phyloP scores from a whole-genome alignment of 2,113 vertebrate genomes.

The Dermatemys mawii region DNA sequence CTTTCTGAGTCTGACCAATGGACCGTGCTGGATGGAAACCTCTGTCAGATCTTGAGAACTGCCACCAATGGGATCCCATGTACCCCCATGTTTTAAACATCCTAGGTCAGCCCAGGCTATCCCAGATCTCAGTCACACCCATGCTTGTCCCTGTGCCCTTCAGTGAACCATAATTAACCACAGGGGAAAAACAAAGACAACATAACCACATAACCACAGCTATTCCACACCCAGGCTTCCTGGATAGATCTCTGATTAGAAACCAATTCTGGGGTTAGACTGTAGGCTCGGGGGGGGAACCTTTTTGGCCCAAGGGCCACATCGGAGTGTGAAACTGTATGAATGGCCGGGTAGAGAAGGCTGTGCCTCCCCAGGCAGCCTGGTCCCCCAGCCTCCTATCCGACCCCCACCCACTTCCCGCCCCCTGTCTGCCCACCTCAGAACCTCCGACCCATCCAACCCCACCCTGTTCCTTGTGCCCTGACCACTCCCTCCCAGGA shows the following conservation, averaged over 20 bases:
- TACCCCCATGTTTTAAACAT: neutral
- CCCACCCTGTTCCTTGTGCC: too few relatives aligned
- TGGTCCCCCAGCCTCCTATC: too few relatives aligned
- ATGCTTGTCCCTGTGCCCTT: neutral
- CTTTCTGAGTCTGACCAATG: neutral
- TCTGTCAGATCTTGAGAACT: neutral
- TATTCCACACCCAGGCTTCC: neutral
- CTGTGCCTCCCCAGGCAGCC: too few relatives aligned
- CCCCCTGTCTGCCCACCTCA: too few relatives aligned
- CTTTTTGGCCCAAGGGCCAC: too few relatives aligned
- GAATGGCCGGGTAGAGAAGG: too few relatives aligned
- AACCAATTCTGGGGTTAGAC: neutral
- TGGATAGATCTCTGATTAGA: neutral
- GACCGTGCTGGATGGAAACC: neutral
- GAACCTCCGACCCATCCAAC: too few relatives aligned
- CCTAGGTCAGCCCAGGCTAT: neutral
- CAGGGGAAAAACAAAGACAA: neutral
- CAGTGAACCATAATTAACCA: neutral
- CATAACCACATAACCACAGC: neutral
- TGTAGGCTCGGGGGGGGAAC: too few relatives aligned
- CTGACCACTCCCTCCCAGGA: too few relatives aligned
- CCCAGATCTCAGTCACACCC: rapidly evolving
- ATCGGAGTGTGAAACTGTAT: too few relatives aligned
- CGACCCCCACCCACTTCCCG: too few relatives aligned
- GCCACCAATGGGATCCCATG: rapidly evolving